Percentiles rank a stretch among this genome's conserved stretches.
These are phyloP conservation scores for Drosophila paranaensis DNA, from an alignment of 2,888 invertebrate species.

Conservation along the genomic window DNA sequence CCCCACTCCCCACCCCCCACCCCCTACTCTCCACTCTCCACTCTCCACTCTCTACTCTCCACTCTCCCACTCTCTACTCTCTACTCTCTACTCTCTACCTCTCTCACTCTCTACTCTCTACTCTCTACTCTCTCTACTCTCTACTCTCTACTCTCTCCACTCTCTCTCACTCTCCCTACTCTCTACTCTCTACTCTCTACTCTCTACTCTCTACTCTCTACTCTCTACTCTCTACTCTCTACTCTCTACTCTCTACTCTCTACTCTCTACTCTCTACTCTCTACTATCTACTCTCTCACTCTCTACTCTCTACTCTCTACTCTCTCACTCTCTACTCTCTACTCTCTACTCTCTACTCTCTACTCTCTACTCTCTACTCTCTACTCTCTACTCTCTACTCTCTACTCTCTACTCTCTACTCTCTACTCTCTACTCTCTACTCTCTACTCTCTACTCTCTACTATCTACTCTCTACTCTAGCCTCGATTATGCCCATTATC, in stretches of 20 bases:
- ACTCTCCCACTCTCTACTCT: background rate
- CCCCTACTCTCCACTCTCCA: background rate
- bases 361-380: background rate
- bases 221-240: background rate
- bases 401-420: background rate
- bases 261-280: background rate
- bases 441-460: background rate
- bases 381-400: background rate
- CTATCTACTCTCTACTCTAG: background rate
- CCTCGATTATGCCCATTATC: background rate
- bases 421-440: background rate
- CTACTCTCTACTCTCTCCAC: background rate
- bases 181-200: conserved; percentile 1
- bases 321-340: background rate
- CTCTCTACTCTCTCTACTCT: conserved; percentile 1
- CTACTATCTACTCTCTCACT: too few relatives aligned
- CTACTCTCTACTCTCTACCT: background rate
- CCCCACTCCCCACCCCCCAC: too few relatives aligned
- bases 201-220: conserved; percentile 1
- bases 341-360: background rate
- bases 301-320: background rate
- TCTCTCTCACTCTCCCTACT: background rate
- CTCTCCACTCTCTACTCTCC: background rate
- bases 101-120: background rate
- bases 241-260: background rate